Conservation (phyloP, 2,888 invertebrate genomes). For the Eristalinus sepulchralis region DNA sequence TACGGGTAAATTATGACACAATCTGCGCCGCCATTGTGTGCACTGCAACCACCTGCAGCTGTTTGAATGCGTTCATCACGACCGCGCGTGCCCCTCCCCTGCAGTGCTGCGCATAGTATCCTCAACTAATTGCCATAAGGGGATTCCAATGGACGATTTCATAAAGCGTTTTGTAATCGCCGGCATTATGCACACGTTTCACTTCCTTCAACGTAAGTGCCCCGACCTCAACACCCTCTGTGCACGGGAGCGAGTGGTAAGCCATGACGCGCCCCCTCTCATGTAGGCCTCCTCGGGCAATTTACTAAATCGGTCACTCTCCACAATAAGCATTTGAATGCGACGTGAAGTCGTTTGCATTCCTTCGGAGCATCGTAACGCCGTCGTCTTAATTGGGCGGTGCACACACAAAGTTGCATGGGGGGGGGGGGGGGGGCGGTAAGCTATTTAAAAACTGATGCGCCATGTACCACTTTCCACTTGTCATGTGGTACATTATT, state of each 20-base stretch:
- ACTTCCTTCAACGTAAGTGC: background rate
- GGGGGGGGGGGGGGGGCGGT: background rate
- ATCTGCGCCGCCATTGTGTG: background rate
- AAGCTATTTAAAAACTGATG: background rate
- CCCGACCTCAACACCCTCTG: background rate
- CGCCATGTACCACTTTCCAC: conserved; percentile 3
- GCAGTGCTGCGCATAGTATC: background rate
- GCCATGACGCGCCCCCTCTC: background rate
- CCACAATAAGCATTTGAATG: conserved; percentile 29
- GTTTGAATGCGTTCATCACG: background rate
- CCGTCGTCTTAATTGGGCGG: background rate
- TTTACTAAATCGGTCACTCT: conserved; percentile 47
- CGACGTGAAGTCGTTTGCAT: background rate
- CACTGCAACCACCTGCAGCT: background rate
- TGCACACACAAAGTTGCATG: background rate
- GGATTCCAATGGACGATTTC: conserved; percentile 33
- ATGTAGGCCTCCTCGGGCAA: conserved; percentile 26
- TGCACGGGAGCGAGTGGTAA: background rate
- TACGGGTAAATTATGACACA: background rate
- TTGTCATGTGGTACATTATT: conserved; percentile 46
- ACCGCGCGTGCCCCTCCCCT: background rate
- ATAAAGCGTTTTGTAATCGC: conserved; percentile 49
- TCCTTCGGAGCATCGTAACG: background rate
- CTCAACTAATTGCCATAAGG: conserved; percentile 9
- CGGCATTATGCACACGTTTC: conserved; percentile 42